These are phyloP conservation scores for Cotesia vestalis DNA, from an alignment of 1,140 invertebrate genomes.

Conservation along the genomic window DNA sequence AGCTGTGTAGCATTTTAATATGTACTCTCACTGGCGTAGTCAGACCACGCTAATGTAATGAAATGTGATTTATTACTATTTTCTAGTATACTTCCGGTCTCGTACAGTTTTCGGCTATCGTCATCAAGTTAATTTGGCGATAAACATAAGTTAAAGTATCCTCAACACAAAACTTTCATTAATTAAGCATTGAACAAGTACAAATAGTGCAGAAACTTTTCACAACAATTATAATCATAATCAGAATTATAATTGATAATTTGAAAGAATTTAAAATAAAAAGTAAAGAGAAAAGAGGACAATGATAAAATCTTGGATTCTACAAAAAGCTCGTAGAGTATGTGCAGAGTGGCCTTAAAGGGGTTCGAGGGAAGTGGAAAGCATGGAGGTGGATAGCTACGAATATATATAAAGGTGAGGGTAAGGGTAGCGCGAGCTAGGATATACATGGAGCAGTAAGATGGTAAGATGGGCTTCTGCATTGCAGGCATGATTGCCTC, in stretches of 20 bases:
- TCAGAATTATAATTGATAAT: neutral
- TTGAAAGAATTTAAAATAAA: neutral
- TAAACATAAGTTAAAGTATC: constrained; percentile 14
- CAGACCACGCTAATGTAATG: constrained; percentile 54
- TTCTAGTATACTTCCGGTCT: constrained; percentile 13
- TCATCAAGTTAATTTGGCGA: neutral
- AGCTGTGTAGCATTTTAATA: neutral
- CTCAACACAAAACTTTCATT: neutral
- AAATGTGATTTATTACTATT: constrained; percentile 59
- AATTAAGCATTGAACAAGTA: neutral
- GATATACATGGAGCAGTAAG: constrained; percentile 56
- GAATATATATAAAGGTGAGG: constrained; percentile 40
- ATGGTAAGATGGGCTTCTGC: constrained; percentile 63
- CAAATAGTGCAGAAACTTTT: neutral
- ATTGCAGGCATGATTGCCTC: constrained; percentile 67
- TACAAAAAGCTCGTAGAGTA: constrained; percentile 36
- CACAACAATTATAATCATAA: too few relatives aligned
- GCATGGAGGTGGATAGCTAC: constrained; percentile 32
- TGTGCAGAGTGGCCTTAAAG: constrained; percentile 36
- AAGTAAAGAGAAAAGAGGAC: constrained; percentile 21
- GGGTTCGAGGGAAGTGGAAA: constrained; percentile 39
- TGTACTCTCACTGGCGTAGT: constrained; percentile 34
- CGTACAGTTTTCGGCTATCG: neutral
- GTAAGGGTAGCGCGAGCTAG: constrained; percentile 40
- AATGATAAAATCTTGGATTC: constrained; percentile 30